Percentiles rank a stretch among this genome's conserved stretches.
These are phyloP conservation scores for Falco novaeseelandiae DNA, from an alignment of 2,797 vertebrate species.

Conservation along the genomic window DNA sequence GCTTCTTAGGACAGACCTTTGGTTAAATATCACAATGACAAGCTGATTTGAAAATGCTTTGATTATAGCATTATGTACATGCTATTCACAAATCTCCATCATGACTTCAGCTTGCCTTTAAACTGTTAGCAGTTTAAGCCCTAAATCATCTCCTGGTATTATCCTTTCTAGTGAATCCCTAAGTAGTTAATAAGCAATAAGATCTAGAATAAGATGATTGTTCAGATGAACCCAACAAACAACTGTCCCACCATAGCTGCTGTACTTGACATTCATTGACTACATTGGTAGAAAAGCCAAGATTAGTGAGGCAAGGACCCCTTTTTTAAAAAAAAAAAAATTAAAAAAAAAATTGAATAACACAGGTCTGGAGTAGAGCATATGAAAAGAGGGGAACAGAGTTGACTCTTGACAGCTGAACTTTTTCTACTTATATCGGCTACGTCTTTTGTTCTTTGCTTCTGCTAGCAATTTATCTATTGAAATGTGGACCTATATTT, in stretches of 20 bases:
- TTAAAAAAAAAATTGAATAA: neutral
- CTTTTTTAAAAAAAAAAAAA: neutral
- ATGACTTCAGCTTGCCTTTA: slow-evolving; percentile 8
- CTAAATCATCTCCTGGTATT: slow-evolving; percentile 29
- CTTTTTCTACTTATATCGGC: neutral
- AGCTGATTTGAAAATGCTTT: neutral
- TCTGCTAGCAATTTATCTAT: neutral
- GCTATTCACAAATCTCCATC: neutral
- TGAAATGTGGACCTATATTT: neutral
- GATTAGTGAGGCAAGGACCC: neutral
- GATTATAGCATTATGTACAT: neutral
- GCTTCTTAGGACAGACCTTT: neutral
- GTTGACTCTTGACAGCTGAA: neutral
- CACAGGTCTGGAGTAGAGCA: neutral
- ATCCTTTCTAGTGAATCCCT: slow-evolving; percentile 34
- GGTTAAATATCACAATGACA: neutral
- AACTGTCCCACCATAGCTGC: neutral
- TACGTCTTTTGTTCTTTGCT: neutral
- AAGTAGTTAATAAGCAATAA: slow-evolving; percentile 31
- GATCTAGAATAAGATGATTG: slow-evolving; percentile 39
- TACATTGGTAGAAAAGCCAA: neutral
- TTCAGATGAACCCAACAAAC: slow-evolving; percentile 1
- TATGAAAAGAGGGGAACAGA: neutral
- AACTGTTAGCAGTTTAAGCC: slow-evolving; percentile 12
- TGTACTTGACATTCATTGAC: neutral